These are phyloP conservation scores for Loris lydekkerianus DNA, from an alignment of 2,797 vertebrate species.

Conservation along the genomic window DNA sequence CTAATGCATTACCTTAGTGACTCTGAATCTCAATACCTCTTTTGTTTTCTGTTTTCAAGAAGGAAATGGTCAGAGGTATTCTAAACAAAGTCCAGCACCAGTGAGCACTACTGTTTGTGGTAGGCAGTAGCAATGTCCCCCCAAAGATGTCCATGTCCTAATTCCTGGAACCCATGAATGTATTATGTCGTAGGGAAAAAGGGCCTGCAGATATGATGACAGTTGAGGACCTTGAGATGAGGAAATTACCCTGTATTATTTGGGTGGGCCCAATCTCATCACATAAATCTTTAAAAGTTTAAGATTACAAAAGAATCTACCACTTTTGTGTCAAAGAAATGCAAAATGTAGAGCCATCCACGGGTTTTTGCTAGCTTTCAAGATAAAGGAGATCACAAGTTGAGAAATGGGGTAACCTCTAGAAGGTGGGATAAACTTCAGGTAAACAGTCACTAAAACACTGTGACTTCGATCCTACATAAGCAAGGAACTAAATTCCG, in stretches of 20 bases:
- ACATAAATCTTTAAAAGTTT: background rate
- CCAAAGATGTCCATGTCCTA: background rate
- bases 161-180: background rate
- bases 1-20: conserved; percentile 62
- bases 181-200: background rate
- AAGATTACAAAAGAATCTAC: background rate
- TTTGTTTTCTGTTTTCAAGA: conserved; percentile 43
- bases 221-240: background rate
- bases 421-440: background rate
- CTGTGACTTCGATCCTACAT: background rate
- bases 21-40: conserved; percentile 33
- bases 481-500: background rate
- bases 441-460: background rate
- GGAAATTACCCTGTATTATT: background rate
- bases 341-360: background rate
- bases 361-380: background rate
- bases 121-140: background rate
- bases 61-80: conserved; percentile 65
- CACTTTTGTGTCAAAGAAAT: background rate
- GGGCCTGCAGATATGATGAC: background rate
- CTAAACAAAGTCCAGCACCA: background rate
- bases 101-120: background rate
- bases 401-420: background rate
- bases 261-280: background rate
- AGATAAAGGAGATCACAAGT: background rate